Percentiles rank a stretch among this genome's conserved stretches.
These are phyloP conservation scores for Gymnorhina tibicen DNA, from an alignment of 2,113 vertebrate species.

Conservation along the genomic window DNA sequence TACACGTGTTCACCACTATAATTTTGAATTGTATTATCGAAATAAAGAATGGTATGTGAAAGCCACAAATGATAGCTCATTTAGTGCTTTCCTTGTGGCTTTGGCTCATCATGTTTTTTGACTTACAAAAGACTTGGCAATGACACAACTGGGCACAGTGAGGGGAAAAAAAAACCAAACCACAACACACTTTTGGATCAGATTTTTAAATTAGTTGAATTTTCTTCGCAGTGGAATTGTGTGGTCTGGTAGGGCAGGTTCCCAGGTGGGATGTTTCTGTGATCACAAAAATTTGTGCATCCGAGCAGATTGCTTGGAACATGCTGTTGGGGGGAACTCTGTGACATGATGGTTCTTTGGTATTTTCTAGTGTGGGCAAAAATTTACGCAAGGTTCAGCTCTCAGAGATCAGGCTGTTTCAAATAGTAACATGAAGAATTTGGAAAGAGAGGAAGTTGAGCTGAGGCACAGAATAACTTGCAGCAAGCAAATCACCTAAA, in stretches of 20 bases:
- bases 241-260: neutral
- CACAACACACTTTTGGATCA: neutral
- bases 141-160: neutral
- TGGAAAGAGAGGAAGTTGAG: neutral
- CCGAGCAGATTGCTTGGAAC: neutral
- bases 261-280: neutral
- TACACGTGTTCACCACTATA: neutral
- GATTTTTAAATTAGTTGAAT: neutral
- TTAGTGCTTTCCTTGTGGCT: neutral
- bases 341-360: neutral
- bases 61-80: neutral
- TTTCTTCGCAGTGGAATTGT: neutral
- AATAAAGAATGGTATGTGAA: neutral
- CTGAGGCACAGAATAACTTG: neutral
- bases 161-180: fast-evolving
- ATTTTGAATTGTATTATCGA: conserved; percentile 12
- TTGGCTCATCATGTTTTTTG: neutral
- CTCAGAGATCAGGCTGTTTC: neutral
- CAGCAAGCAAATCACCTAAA: neutral
- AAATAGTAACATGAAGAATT: neutral
- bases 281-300: neutral
- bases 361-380: neutral
- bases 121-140: neutral
- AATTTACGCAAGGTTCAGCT: neutral
- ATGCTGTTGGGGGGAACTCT: neutral